Conservation (phyloP, 2,797 vertebrate genomes). For the Lepilemur septentrionalis region DNA sequence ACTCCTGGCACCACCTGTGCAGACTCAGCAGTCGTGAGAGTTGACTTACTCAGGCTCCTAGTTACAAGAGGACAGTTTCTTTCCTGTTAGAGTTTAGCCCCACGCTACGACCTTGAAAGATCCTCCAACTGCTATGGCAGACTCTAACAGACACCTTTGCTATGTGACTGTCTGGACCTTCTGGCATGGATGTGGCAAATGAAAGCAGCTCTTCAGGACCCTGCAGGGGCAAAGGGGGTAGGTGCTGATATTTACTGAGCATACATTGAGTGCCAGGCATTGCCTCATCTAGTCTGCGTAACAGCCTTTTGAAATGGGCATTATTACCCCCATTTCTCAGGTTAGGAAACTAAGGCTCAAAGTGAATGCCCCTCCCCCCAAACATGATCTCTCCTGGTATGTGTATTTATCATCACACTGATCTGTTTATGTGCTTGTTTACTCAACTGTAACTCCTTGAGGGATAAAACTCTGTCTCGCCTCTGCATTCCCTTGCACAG, state of each 20-base stretch:
- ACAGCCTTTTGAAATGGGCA: not conserved
- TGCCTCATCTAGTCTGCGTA: not conserved
- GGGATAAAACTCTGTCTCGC: not conserved
- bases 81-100: conserved; percentile 8
- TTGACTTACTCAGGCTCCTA: not conserved
- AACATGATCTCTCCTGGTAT: not conserved
- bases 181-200: not conserved
- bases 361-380: accelerated
- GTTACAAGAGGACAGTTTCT: not conserved
- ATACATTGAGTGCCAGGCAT: not conserved
- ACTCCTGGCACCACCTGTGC: not conserved
- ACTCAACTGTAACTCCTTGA: not conserved
- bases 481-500: not conserved
- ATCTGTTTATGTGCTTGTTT: not conserved
- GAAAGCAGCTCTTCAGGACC: not conserved
- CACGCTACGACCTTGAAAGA: not conserved
- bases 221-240: not conserved
- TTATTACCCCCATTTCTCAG: not conserved
- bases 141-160: not conserved
- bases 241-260: not conserved
- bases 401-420: not conserved
- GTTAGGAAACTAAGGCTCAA: not conserved
- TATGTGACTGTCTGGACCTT: not conserved
- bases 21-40: not conserved
- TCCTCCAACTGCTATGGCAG: not conserved